Evolutionary conservation across 2,888 invertebrate genomes (phyloP).

Genomic region (Meganola albula): DNA sequence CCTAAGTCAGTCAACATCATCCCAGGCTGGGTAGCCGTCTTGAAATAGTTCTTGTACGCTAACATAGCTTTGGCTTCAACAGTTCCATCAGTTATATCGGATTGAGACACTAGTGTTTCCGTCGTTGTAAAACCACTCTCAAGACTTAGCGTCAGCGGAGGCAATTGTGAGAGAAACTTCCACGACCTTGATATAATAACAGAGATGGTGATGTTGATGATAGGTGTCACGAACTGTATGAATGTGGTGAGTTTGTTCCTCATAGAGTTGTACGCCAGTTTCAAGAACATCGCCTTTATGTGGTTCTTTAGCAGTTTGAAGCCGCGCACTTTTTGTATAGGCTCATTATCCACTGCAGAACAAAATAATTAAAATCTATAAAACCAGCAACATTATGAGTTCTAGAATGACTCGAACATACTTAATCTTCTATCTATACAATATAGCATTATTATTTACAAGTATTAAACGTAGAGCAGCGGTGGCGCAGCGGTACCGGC

Average conservation of each 20-base stretch:
- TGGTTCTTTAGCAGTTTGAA: slow-evolving; percentile 57
- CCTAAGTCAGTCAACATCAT: slow-evolving; percentile 55
- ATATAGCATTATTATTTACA: no score
- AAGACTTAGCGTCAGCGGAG: slow-evolving; percentile 76
- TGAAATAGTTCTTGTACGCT: slow-evolving; percentile 57
- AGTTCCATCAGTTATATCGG: slow-evolving; percentile 38
- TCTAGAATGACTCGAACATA: no score
- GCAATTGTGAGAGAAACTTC: slow-evolving; percentile 75
- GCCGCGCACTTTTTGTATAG: slow-evolving; percentile 59
- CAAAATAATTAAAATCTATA: slow-evolving; percentile 7
- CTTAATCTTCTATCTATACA: no score
- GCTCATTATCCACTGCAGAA: slow-evolving; percentile 49
- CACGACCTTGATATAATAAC: slow-evolving; percentile 64
- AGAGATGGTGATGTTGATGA: slow-evolving; percentile 63
- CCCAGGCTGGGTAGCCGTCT: slow-evolving; percentile 36
- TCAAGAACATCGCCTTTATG: slow-evolving; percentile 67
- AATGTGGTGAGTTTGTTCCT: slow-evolving; percentile 58
- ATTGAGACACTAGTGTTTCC: slow-evolving; percentile 51
- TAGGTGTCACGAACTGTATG: slow-evolving; percentile 64
- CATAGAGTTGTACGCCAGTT: slow-evolving; percentile 55
- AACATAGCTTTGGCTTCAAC: slow-evolving; percentile 44
- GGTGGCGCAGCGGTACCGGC: no score
- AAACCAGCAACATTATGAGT: no score
- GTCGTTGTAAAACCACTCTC: slow-evolving; percentile 56
- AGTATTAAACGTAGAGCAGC: no score